Evolutionary conservation across 2,888 invertebrate species (phyloP).

Genomic region (Onthophagus sagittarius): DNA sequence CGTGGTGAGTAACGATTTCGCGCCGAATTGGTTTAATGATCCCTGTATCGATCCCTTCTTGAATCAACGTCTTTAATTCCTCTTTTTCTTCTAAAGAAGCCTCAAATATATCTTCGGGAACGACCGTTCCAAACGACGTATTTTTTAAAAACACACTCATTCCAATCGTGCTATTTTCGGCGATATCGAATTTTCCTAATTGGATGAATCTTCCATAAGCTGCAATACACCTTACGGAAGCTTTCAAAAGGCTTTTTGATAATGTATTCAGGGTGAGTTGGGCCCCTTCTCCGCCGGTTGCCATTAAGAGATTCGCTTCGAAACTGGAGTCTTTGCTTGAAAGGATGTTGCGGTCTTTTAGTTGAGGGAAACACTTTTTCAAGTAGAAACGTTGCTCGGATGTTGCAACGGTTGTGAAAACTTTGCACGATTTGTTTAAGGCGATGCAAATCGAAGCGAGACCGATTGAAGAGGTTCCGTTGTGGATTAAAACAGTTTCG

Average conservation of each 20-base stretch:
- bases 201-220: slow-evolving; percentile 71
- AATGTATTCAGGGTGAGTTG: slow-evolving; percentile 88
- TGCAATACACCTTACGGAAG: slow-evolving; percentile 60
- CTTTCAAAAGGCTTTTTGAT: slow-evolving; percentile 82
- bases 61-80: slow-evolving; percentile 54
- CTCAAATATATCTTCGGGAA: slow-evolving; percentile 66
- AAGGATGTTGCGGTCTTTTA: slow-evolving; percentile 40
- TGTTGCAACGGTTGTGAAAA: slow-evolving; percentile 61
- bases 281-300: slow-evolving; percentile 84
- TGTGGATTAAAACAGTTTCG: slow-evolving; percentile 54
- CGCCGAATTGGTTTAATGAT: slow-evolving; percentile 65
- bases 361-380: slow-evolving; percentile 39
- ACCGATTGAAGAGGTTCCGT: slow-evolving; percentile 64
- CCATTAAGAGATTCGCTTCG: slow-evolving; percentile 74
- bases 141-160: slow-evolving; percentile 74
- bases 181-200: slow-evolving; percentile 79
- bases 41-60: slow-evolving; percentile 61
- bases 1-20: slow-evolving; percentile 59
- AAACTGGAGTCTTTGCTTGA: slow-evolving; percentile 63
- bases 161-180: slow-evolving; percentile 63
- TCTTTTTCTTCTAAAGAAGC: slow-evolving; percentile 53
- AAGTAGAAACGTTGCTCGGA: slow-evolving; percentile 41
- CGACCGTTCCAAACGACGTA: slow-evolving; percentile 73
- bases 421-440: slow-evolving; percentile 54
- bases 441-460: slow-evolving; percentile 67